These are phyloP conservation scores for Caranx ignobilis DNA, from an alignment of 2,113 vertebrate genomes.

Conservation along the genomic window DNA sequence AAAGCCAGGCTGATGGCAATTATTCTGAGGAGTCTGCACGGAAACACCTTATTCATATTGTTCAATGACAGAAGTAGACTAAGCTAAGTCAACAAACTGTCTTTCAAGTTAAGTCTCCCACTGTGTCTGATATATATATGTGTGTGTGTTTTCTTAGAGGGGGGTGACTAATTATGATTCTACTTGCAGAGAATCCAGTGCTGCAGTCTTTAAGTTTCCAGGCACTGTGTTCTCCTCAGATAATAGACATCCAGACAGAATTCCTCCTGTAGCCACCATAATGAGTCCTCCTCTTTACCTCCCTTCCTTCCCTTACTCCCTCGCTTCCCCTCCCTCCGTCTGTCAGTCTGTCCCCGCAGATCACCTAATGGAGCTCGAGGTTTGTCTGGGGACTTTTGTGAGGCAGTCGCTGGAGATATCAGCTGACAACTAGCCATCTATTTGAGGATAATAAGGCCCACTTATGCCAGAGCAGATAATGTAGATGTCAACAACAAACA, in stretches of 20 bases:
- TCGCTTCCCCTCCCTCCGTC: conserved; percentile 25
- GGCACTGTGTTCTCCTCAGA: conserved; percentile 54
- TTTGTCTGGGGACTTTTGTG: conserved; percentile 48
- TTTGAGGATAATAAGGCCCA: conserved; percentile 73
- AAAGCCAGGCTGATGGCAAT: conserved; percentile 7
- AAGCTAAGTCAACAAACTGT: conserved; percentile 46
- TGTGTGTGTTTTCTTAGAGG: conserved; percentile 9
- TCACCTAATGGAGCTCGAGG: conserved; percentile 48
- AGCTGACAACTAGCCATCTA: conserved; percentile 62
- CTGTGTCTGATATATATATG: conserved; percentile 21
- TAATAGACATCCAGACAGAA: conserved; percentile 58
- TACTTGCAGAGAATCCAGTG: conserved; percentile 33
- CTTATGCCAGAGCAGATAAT: conserved; percentile 67
- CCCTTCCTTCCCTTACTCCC: conserved; percentile 24
- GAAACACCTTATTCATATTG: not conserved
- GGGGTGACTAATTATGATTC: conserved; percentile 62
- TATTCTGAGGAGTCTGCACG: conserved; percentile 6
- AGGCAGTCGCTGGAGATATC: conserved; percentile 45
- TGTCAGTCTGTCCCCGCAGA: conserved; percentile 53
- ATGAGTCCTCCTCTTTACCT: conserved; percentile 46
- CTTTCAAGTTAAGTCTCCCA: conserved; percentile 26
- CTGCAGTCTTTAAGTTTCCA: conserved; percentile 55
- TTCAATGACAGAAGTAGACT: conserved; percentile 4
- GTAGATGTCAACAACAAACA: conserved; percentile 52
- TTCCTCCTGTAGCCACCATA: conserved; percentile 42